phyloP scores from a whole-genome alignment of 2,888 invertebrate species.

The Caenorhabditis virilis region DNA sequence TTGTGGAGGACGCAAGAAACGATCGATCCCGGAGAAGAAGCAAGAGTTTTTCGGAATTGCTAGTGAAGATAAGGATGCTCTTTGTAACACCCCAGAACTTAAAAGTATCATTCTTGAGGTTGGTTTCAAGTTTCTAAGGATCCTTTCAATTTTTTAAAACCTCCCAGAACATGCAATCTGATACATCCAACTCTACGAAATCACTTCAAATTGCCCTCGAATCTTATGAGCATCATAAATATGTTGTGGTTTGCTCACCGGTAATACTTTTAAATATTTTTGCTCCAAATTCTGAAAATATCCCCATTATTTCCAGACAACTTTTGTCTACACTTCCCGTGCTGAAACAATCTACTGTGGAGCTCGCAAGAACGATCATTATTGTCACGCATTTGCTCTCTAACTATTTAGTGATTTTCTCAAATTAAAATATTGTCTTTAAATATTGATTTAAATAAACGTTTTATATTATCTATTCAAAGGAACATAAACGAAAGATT shows the following conservation, averaged over 20 bases:
- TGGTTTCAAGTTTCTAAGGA: conserved; percentile 8
- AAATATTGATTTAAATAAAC: too few relatives aligned
- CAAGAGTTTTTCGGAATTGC: neutral
- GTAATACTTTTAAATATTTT: too few relatives aligned
- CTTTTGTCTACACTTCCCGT: too few relatives aligned
- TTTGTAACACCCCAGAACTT: conserved; percentile 27
- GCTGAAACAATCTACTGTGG: too few relatives aligned
- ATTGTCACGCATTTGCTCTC: too few relatives aligned
- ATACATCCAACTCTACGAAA: conserved; percentile 5
- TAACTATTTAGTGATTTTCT: too few relatives aligned
- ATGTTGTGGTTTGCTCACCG: conserved; percentile 5
- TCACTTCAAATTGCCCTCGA: conserved; percentile 5
- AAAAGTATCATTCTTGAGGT: conserved; percentile 26
- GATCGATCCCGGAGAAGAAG: conserved; percentile 25
- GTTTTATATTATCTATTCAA: too few relatives aligned
- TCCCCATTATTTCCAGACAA: too few relatives aligned
- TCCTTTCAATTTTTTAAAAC: neutral
- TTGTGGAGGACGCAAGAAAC: conserved; percentile 36
- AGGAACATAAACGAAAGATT: too few relatives aligned
- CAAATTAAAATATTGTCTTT: too few relatives aligned
- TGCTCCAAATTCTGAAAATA: too few relatives aligned
- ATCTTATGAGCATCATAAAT: neutral
- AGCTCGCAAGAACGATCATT: too few relatives aligned
- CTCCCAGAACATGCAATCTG: conserved; percentile 7
- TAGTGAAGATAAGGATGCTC: conserved; percentile 5